Percentiles rank a stretch among this genome's conserved stretches.
Evolutionary conservation across 2,888 invertebrate species (phyloP).

Genomic region (Euspilapteryx auroguttella): DNA sequence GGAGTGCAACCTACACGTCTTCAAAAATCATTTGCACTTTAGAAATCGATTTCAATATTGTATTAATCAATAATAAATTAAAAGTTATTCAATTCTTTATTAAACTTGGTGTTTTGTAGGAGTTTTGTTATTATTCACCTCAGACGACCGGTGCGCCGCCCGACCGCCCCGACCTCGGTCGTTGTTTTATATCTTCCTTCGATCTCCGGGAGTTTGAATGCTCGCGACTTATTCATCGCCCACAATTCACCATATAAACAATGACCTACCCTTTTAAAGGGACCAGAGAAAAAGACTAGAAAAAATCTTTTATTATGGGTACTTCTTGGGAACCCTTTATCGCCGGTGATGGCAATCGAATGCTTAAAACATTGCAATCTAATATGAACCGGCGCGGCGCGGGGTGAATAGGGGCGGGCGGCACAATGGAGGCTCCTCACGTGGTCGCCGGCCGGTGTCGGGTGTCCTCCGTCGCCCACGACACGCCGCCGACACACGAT

Average conservation of each 20-base stretch:
- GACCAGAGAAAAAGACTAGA: constrained; percentile 28
- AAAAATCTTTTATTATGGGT: constrained; percentile 34
- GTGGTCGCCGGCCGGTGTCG: constrained; percentile 20
- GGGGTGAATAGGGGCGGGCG: constrained; percentile 26
- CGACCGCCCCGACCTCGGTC: constrained; percentile 28
- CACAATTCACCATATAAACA: constrained; percentile 53
- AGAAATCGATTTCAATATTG: too few species aligned
- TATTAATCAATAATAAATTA: too few species aligned
- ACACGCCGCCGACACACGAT: constrained; percentile 41
- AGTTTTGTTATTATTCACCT: constrained; percentile 42
- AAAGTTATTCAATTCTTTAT: too few species aligned
- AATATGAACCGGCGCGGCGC: constrained; percentile 39
- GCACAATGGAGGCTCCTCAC: constrained; percentile 18
- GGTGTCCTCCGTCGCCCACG: constrained; percentile 23
- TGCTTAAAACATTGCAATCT: constrained; percentile 56
- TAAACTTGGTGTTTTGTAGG: constrained; percentile 20
- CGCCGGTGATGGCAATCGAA: constrained; percentile 52
- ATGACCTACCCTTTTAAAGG: constrained; percentile 49
- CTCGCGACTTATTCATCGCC: constrained; percentile 41
- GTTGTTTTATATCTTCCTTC: constrained; percentile 35
- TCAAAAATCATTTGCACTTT: too few species aligned
- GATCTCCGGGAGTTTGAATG: constrained; percentile 47
- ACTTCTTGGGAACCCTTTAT: constrained; percentile 56
- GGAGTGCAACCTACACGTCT: too few species aligned
- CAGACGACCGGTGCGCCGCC: constrained; percentile 32